Conservation (phyloP, 2,888 invertebrate species). For the Lithodes maja region DNA sequence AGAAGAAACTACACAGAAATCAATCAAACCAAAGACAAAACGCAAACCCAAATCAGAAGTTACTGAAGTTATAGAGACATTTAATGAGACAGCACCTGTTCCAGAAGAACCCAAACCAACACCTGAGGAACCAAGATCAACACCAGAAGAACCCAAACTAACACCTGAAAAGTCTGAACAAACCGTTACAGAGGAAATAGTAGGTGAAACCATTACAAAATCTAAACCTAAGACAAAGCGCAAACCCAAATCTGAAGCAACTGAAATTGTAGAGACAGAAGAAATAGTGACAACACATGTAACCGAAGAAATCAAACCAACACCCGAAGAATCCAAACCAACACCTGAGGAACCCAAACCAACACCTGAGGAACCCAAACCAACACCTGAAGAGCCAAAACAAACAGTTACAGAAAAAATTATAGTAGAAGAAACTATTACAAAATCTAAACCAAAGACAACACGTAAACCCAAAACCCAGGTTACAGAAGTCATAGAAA, state of each 20-base stretch:
- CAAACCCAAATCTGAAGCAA: not conserved
- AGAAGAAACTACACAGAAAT: not conserved
- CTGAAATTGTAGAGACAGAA: slow-evolving; percentile 7
- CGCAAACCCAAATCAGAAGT: too few relatives aligned
- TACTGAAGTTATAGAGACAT: not conserved
- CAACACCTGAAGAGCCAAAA: slow-evolving; percentile 15
- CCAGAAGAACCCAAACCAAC: slow-evolving; percentile 16
- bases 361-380: slow-evolving; percentile 31
- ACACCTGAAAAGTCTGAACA: not conserved
- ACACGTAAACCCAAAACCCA: slow-evolving; percentile 4
- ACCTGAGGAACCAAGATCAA: slow-evolving; percentile 4
- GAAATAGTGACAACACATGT: not conserved
- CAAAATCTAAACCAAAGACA: not conserved
- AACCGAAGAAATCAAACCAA: not conserved
- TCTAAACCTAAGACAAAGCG: not conserved
- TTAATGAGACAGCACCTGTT: not conserved
- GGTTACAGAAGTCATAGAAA: too few relatives aligned
- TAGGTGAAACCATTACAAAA: not conserved
- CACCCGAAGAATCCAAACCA: not conserved
- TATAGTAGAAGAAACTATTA: not conserved
- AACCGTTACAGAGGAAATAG: slow-evolving; percentile 9
- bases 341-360: not conserved
- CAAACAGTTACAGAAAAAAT: slow-evolving; percentile 15
- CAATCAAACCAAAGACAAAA: not conserved
- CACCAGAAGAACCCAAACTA: not conserved